A percentile compares a stretch with the other conserved stretches of the same genome.
phyloP scores from a whole-genome alignment of 2,888 invertebrate species.

The Andrena marginata region DNA sequence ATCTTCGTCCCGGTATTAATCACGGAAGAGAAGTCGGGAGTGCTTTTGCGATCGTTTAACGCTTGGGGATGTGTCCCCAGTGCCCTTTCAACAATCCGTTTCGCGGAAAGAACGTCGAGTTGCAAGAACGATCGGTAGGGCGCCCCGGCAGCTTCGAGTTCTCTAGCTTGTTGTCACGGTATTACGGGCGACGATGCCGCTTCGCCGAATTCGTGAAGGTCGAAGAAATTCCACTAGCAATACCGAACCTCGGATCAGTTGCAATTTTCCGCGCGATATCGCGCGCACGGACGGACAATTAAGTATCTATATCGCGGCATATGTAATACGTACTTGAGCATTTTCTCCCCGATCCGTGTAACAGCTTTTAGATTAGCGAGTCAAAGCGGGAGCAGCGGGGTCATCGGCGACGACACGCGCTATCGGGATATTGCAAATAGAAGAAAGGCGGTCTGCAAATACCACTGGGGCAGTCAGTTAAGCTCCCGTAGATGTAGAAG shows the following conservation, averaged over 20 bases:
- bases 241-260: background rate
- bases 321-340: slow-evolving; percentile 18
- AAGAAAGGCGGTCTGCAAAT: slow-evolving; percentile 65
- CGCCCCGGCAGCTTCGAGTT: too few relatives aligned
- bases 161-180: too few relatives aligned
- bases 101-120: too few relatives aligned
- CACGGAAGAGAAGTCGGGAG: too few relatives aligned
- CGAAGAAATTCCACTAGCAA: background rate
- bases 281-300: background rate
- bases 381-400: slow-evolving; percentile 49
- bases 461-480: slow-evolving; percentile 70
- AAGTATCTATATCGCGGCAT: background rate
- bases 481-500: slow-evolving; percentile 39
- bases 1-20: too few relatives aligned
- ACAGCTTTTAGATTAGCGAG: slow-evolving; percentile 57
- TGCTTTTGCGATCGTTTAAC: too few relatives aligned
- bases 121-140: too few relatives aligned
- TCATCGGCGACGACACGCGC: slow-evolving; percentile 67
- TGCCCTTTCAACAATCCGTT: too few relatives aligned
- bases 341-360: slow-evolving; percentile 64
- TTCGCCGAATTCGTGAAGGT: too few relatives aligned
- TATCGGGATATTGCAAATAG: slow-evolving; percentile 66
- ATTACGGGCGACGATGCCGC: too few relatives aligned
- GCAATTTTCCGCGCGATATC: background rate
- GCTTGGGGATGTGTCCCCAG: too few relatives aligned